Evolutionary conservation across 2,797 vertebrate species (phyloP).

Genomic region (Aldrovandia affinis): DNA sequence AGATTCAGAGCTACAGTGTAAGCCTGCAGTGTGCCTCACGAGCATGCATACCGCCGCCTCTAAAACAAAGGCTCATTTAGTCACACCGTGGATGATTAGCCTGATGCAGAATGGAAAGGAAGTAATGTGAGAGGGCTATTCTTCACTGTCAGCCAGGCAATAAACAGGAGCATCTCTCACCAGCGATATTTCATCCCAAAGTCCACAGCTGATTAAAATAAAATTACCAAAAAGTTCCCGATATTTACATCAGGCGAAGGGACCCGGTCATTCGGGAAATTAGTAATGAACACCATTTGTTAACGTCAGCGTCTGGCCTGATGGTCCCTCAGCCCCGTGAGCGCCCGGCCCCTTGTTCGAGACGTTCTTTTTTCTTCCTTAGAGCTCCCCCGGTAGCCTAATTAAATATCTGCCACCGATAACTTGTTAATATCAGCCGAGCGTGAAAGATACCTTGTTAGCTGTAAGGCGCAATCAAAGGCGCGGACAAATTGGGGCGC

Average conservation of each 20-base stretch:
- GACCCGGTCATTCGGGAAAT: constrained; percentile 73
- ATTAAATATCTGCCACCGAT: constrained; percentile 75
- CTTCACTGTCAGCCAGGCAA: constrained; percentile 55
- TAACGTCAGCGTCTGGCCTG: constrained; percentile 67
- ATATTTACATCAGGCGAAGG: constrained; percentile 64
- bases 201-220: constrained; percentile 57
- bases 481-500: constrained; percentile 37
- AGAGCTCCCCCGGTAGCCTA: constrained; percentile 68
- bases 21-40: too few species aligned
- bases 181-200: constrained; percentile 55
- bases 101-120: constrained; percentile 36
- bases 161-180: constrained; percentile 51
- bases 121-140: constrained; percentile 49
- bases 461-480: constrained; percentile 64
- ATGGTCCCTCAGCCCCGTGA: constrained; percentile 49
- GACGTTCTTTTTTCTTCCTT: constrained; percentile 53
- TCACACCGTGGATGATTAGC: not conserved
- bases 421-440: constrained; percentile 70
- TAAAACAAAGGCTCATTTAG: constrained; percentile 38
- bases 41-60: not conserved
- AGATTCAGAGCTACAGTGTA: too few species aligned
- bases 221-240: constrained; percentile 58
- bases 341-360: constrained; percentile 52
- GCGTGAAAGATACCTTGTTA: constrained; percentile 67
- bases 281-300: constrained; percentile 78